These are phyloP conservation scores for Manduca sexta DNA, from an alignment of 1,140 invertebrate species.

Conservation along the genomic window DNA sequence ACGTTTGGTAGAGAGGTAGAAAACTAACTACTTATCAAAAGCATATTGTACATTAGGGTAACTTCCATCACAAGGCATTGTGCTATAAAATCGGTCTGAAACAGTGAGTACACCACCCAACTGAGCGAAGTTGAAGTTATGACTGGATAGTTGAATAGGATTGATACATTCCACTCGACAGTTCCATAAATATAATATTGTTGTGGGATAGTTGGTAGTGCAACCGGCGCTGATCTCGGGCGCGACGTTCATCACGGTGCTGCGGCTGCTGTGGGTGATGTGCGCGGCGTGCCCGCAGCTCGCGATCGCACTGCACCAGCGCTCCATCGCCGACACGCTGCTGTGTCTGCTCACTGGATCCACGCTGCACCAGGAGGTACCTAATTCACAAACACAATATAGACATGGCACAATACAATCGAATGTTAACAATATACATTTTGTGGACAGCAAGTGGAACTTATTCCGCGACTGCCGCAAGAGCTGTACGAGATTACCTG, in stretches of 20 bases:
- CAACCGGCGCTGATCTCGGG: slow-evolving; percentile 94
- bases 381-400: too few species aligned
- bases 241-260: slow-evolving; percentile 95
- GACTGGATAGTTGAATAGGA: too few species aligned
- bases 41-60: too few species aligned
- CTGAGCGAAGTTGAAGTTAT: too few species aligned
- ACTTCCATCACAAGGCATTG: too few species aligned
- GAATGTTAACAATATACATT: background rate
- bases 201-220: slow-evolving; percentile 86
- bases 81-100: too few species aligned
- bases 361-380: slow-evolving; percentile 85
- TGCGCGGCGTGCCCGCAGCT: slow-evolving; percentile 94
- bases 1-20: too few species aligned
- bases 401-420: background rate
- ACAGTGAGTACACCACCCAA: too few species aligned
- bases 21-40: too few species aligned
- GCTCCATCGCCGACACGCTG: slow-evolving; percentile 96
- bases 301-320: slow-evolving; percentile 91
- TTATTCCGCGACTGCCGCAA: slow-evolving; percentile 92
- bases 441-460: slow-evolving; percentile 79
- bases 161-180: background rate
- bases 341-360: slow-evolving; percentile 93
- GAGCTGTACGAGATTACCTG: slow-evolving; percentile 98
- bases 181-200: background rate
- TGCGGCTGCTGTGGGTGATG: slow-evolving; percentile 96